phyloP scores from a whole-genome alignment of 2,888 invertebrate genomes.

The Drosophila affinis region DNA sequence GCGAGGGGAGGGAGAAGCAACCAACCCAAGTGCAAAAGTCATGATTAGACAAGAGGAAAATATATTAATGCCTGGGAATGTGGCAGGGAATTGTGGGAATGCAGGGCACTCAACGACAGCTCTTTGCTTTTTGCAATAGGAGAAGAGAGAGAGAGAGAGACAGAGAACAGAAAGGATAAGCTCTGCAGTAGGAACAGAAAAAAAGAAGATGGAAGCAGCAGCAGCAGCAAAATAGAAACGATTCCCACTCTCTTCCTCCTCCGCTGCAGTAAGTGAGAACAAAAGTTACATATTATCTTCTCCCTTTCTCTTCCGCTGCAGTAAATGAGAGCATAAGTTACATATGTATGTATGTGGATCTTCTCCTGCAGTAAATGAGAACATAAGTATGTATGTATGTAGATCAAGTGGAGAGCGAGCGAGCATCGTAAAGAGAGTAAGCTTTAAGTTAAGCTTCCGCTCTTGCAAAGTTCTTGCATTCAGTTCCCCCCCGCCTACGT shows the following conservation, averaged over 20 bases:
- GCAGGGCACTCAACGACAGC: too few relatives aligned
- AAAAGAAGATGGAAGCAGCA: too few relatives aligned
- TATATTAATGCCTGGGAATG: slow-evolving; percentile 15
- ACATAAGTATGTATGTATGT: too few relatives aligned
- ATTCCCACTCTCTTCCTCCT: too few relatives aligned
- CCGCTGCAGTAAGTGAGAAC: background rate
- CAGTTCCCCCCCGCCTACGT: background rate
- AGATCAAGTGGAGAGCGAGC: background rate
- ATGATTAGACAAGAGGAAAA: slow-evolving; percentile 30
- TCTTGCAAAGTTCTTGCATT: background rate
- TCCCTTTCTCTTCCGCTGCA: too few relatives aligned
- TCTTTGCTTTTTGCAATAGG: too few relatives aligned
- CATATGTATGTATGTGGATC: too few relatives aligned
- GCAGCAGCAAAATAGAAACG: too few relatives aligned
- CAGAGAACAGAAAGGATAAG: too few relatives aligned
- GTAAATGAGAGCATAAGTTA: too few relatives aligned
- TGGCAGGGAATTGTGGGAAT: slow-evolving; percentile 13
- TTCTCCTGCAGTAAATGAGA: too few relatives aligned
- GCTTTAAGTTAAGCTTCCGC: background rate
- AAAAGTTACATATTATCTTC: background rate
- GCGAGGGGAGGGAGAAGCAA: background rate
- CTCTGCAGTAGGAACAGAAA: background rate
- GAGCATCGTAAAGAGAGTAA: background rate
- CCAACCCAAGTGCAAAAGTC: slow-evolving; percentile 45
- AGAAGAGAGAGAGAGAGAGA: background rate